Base-by-base conservation (phyloP, 2,888 invertebrate species). In the Bembecia ichneumoniformis region DNA sequence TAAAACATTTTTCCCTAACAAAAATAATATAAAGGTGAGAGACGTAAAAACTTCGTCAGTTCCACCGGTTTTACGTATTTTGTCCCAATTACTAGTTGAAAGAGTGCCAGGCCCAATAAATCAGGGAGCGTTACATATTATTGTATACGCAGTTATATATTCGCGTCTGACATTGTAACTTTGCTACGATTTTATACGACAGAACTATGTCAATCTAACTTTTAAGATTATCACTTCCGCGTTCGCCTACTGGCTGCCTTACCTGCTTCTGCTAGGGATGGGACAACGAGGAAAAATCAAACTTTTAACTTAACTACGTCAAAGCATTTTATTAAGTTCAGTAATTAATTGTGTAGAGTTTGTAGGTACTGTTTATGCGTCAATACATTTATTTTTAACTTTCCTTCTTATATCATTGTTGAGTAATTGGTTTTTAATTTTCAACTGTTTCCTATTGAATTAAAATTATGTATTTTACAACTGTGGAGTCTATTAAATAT, bases 191-290 rank as follows among this genome's bases (percentile, higher is more conserved):
- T 80, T 77, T 78, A 76, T 81, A 71, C 71, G 75, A 73, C 71
- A 74, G 66, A 83, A 82, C 78, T 82, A 81, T 82, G 81, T 82
- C 82, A 81, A 82, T 86, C 82, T 81, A 82, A 83, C 80, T 84
- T 86, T 80, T 81, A 81, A 82, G 82, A 81, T 83, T 82, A 82
- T 82, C 78, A 77, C 78, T 81, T 80, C 79, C 77, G 70, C 64
- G 63, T 74, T 72, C 69, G 74, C 74, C 77, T 79, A 74, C 64
- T 54, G 48, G 55, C 49, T 66, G 59, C 51, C 63, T 71, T 77
- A 78, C 78, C 79, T 79, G 75, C 69, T 72, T 63, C 58, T 62
- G 58, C 52, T 72, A 77, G 73, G 75, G 74, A 57, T 73, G 73
- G 51, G 47, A 47, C 43, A 15, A 20, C 45, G 46, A 36, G 13